Percentiles rank a stretch among this genome's conserved stretches.
phyloP scores from a whole-genome alignment of 2,113 vertebrate genomes.

The Dromaius novaehollandiae region DNA sequence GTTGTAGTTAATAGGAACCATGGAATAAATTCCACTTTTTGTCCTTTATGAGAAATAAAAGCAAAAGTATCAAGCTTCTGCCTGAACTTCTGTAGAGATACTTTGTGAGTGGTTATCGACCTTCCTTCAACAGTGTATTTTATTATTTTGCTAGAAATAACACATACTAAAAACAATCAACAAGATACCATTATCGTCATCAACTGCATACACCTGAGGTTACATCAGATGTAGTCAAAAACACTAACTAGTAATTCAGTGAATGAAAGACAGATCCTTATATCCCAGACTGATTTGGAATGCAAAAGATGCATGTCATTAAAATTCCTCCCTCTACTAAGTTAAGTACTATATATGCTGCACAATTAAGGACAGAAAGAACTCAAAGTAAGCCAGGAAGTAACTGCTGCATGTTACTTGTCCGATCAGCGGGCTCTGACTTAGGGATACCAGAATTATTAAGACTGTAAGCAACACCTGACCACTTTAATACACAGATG shows the following conservation, averaged over 20 bases:
- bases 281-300: accelerated
- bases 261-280: neutral
- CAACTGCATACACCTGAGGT: neutral
- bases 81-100: neutral
- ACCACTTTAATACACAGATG: neutral
- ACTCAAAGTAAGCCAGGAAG: neutral
- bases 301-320: neutral
- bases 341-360: neutral
- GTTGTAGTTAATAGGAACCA: neutral
- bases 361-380: neutral
- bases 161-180: neutral
- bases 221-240: neutral
- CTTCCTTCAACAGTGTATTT: neutral
- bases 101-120: neutral
- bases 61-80: neutral
- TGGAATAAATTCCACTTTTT: neutral
- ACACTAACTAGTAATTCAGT: neutral
- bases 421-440: neutral
- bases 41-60: neutral
- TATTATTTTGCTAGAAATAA: neutral
- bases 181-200: accelerated
- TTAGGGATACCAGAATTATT: neutral
- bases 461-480: neutral
- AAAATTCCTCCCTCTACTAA: neutral
- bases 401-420: accelerated